Evolutionary conservation across 2,797 vertebrate genomes (phyloP).

Genomic region (Enteromius anoplus): DNA sequence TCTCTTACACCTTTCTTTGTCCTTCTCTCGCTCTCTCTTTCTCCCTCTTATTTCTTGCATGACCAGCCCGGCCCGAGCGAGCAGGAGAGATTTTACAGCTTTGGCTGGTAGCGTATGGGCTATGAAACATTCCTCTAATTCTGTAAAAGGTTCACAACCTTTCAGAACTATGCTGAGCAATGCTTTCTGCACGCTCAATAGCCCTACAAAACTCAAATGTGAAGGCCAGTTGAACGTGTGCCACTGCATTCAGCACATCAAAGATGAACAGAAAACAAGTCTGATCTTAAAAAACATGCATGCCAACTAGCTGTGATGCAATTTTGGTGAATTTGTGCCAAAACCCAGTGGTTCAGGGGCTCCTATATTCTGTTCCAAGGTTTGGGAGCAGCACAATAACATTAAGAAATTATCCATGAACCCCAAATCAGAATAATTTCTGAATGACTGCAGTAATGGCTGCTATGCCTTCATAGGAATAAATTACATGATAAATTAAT

Average conservation of each 20-base stretch:
- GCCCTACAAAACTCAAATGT: slow-evolving; percentile 3
- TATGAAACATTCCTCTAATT: slow-evolving; percentile 52
- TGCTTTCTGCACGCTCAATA: slow-evolving; percentile 25
- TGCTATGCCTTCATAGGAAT: neutral
- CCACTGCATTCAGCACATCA: neutral
- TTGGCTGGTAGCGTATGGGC: slow-evolving; percentile 39
- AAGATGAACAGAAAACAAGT: neutral
- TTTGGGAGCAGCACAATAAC: neutral
- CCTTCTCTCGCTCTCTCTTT: slow-evolving; percentile 19
- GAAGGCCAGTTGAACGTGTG: neutral
- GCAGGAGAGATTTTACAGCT: slow-evolving; percentile 37
- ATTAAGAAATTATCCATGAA: neutral
- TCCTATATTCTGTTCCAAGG: neutral
- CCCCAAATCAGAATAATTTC: neutral
- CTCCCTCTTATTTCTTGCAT: slow-evolving; percentile 33
- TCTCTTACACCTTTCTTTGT: slow-evolving; percentile 31
- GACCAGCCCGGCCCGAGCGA: neutral
- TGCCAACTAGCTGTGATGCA: neutral
- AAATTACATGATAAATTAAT: neutral
- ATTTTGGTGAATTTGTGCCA: neutral
- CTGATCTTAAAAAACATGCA: neutral
- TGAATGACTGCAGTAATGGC: neutral
- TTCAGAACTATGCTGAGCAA: slow-evolving; percentile 32
- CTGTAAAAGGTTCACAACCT: slow-evolving; percentile 46
- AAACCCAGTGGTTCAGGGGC: neutral